Conservation (phyloP, 2,888 invertebrate genomes). For the Drosophila kanekoi region DNA sequence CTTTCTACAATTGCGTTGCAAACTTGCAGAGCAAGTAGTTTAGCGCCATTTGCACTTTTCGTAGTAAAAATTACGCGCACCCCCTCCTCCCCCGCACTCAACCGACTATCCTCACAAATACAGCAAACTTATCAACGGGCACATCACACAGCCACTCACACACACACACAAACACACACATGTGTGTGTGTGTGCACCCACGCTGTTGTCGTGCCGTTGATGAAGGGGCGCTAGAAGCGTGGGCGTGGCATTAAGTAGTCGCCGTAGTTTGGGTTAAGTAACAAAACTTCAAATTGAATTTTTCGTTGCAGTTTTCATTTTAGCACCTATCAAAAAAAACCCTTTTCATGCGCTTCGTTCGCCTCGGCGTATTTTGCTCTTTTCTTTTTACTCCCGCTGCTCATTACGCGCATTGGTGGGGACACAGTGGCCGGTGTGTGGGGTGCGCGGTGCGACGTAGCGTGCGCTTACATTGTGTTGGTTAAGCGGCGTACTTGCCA, state of each 20-base stretch:
- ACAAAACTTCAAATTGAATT: slow-evolving; percentile 80
- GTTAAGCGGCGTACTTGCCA: slow-evolving; percentile 58
- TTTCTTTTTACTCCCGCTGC: slow-evolving; percentile 47
- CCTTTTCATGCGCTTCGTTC: slow-evolving; percentile 36
- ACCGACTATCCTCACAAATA: slow-evolving; percentile 20
- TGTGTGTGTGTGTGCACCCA: slow-evolving; percentile 13
- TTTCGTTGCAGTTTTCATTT: slow-evolving; percentile 74
- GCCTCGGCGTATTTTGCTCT: slow-evolving; percentile 4
- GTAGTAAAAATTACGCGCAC: slow-evolving; percentile 77
- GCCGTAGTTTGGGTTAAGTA: slow-evolving; percentile 78
- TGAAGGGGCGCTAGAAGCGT: slow-evolving; percentile 34
- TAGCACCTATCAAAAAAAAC: slow-evolving; percentile 77
- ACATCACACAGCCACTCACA: slow-evolving; percentile 46
- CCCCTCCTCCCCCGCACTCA: slow-evolving; percentile 10
- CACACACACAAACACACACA: slow-evolving; percentile 28
- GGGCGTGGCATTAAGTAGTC: slow-evolving; percentile 75
- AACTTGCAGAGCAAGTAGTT: slow-evolving; percentile 79
- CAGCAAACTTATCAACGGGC: slow-evolving; percentile 69
- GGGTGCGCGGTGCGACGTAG: neutral
- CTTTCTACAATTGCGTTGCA: slow-evolving; percentile 71
- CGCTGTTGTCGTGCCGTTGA: slow-evolving; percentile 37
- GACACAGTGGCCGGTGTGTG: neutral
- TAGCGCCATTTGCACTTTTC: slow-evolving; percentile 80
- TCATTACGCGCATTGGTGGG: slow-evolving; percentile 53
- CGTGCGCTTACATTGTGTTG: slow-evolving; percentile 60